phyloP scores from a whole-genome alignment of 2,888 invertebrate genomes.

The Stenurella melanura region DNA sequence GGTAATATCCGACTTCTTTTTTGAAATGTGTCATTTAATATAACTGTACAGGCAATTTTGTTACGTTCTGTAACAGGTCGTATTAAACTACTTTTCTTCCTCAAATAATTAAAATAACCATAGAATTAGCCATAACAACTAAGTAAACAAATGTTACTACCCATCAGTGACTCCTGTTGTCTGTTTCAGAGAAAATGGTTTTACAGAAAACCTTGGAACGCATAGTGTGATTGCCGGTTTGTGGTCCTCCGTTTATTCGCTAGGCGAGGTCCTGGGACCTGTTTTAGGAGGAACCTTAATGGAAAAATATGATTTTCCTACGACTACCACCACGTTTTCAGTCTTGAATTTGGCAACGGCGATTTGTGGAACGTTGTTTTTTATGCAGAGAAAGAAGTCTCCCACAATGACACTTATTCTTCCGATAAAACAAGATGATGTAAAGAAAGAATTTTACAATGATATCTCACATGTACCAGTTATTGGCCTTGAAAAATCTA shows the following conservation, averaged over 20 bases:
- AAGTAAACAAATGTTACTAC: too few species aligned
- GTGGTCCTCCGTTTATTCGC: slow-evolving; percentile 84
- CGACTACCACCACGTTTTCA: slow-evolving; percentile 81
- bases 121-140: too few species aligned
- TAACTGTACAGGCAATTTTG: too few species aligned
- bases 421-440: slow-evolving; percentile 6
- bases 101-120: too few species aligned
- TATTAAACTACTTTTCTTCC: too few species aligned
- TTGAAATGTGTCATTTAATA: too few species aligned
- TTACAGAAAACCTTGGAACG: slow-evolving; percentile 80
- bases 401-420: neutral
- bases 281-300: slow-evolving; percentile 80
- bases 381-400: slow-evolving; percentile 45
- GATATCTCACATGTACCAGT: slow-evolving; percentile 39
- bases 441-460: slow-evolving; percentile 39
- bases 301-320: slow-evolving; percentile 80
- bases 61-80: too few species aligned
- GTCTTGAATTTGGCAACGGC: slow-evolving; percentile 76
- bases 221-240: slow-evolving; percentile 85
- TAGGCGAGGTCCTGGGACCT: slow-evolving; percentile 83
- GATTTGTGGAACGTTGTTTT: slow-evolving; percentile 58
- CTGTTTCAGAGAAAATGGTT: slow-evolving; percentile 78
- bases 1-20: too few species aligned
- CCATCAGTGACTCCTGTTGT: neutral
- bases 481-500: slow-evolving; percentile 44